A percentile compares a stretch with the other conserved stretches of the same genome.
Evolutionary conservation across 2,797 vertebrate species (phyloP).

Genomic region (Spinus pinus): DNA sequence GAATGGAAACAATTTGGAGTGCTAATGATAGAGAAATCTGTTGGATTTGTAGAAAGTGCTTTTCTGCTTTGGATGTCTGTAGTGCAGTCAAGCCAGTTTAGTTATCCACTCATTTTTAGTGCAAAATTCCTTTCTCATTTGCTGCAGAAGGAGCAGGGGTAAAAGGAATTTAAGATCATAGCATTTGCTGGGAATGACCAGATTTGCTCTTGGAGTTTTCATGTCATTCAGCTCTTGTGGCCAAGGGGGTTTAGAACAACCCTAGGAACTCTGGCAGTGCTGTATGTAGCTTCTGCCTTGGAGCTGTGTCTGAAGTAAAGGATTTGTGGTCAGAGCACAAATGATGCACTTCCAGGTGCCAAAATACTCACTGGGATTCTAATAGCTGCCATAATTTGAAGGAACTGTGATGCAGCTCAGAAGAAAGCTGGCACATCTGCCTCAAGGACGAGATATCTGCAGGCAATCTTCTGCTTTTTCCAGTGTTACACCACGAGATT

Average conservation of each 20-base stretch:
- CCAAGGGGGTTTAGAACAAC: background rate
- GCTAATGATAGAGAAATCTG: background rate
- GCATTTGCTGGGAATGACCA: background rate
- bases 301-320: background rate
- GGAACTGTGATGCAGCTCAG: background rate
- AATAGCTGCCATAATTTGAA: background rate
- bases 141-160: background rate
- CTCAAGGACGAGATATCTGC: background rate
- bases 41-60: background rate
- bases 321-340: background rate
- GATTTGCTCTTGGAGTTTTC: background rate
- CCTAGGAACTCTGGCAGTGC: background rate
- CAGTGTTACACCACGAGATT: background rate
- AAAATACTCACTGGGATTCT: background rate
- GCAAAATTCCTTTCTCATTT: background rate
- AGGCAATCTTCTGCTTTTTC: background rate
- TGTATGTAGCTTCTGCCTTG: background rate
- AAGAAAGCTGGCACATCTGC: background rate
- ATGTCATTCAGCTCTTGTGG: background rate
- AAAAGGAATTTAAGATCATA: background rate
- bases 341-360: background rate
- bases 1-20: background rate
- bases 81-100: background rate
- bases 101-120: background rate
- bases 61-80: background rate